phyloP scores from a whole-genome alignment of 2,888 invertebrate species.

The Argyresthia albistria region DNA sequence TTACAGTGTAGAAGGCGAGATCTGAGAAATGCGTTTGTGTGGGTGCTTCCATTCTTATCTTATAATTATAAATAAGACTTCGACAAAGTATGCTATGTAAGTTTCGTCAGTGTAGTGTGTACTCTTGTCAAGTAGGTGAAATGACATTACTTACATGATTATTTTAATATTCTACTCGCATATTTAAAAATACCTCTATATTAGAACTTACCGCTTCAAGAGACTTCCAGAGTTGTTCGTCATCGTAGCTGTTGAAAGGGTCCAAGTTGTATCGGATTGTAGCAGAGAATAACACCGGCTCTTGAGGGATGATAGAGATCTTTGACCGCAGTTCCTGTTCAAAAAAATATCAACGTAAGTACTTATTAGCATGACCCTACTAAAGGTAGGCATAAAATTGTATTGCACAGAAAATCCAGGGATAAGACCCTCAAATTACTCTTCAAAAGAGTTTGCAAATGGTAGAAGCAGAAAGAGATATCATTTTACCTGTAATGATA shows the following conservation, averaged over 20 bases:
- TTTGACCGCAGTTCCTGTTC: constrained; percentile 74
- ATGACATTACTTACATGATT: no score
- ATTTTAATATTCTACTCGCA: not conserved
- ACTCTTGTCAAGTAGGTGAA: no score
- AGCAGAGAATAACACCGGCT: constrained; percentile 82
- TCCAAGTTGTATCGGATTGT: constrained; percentile 82
- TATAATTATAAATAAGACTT: no score
- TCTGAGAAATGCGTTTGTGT: no score
- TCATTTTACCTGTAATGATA: constrained; percentile 39
- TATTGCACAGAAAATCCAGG: no score
- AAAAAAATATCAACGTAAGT: not conserved
- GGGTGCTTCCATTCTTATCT: no score
- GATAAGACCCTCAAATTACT: not conserved
- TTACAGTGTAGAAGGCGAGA: no score
- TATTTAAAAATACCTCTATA: not conserved
- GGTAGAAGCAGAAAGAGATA: not conserved
- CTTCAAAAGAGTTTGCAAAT: not conserved
- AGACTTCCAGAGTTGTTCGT: constrained; percentile 78
- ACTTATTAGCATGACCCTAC: no score
- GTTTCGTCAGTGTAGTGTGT: no score
- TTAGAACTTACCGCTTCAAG: constrained; percentile 75
- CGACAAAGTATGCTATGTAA: no score
- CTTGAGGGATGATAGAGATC: constrained; percentile 84
- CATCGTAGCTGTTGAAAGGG: constrained; percentile 80
- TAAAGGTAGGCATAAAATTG: no score